A percentile compares a stretch with the other conserved stretches of the same genome.
phyloP scores from a whole-genome alignment of 2,888 invertebrate species.

The Harpalus rufipes region DNA sequence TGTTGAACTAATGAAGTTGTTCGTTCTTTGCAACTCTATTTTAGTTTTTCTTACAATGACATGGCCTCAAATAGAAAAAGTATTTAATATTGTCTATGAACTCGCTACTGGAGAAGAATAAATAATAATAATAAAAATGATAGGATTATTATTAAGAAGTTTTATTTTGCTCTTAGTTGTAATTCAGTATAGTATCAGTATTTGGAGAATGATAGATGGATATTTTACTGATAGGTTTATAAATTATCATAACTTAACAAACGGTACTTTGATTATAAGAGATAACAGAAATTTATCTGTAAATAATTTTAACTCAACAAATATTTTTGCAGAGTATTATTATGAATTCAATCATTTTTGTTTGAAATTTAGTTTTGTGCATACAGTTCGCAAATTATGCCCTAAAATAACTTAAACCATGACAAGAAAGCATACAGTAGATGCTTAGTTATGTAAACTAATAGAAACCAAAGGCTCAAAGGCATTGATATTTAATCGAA shows the following conservation, averaged over 20 bases:
- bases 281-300: neutral
- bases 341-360: neutral
- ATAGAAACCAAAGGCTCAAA: no score
- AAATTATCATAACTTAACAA: conserved; percentile 75
- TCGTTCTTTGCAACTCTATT: conserved; percentile 87
- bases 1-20: conserved; percentile 88
- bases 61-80: conserved; percentile 85
- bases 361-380: conserved; percentile 11
- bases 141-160: conserved; percentile 70
- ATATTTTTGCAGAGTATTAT: conserved; percentile 2
- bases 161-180: conserved; percentile 84
- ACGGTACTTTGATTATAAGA: neutral
- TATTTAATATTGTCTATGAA: conserved; percentile 78
- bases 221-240: conserved; percentile 87
- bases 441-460: no score
- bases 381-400: neutral
- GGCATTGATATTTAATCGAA: no score
- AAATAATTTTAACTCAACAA: neutral
- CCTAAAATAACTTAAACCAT: conserved; percentile 6
- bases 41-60: conserved; percentile 85
- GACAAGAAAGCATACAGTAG: no score
- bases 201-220: conserved; percentile 86
- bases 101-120: conserved; percentile 72
- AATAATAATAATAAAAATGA: neutral
- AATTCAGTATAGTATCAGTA: conserved; percentile 84